Evolutionary conservation across 2,797 vertebrate genomes (phyloP).

Genomic region (Coregonus sp.): DNA sequence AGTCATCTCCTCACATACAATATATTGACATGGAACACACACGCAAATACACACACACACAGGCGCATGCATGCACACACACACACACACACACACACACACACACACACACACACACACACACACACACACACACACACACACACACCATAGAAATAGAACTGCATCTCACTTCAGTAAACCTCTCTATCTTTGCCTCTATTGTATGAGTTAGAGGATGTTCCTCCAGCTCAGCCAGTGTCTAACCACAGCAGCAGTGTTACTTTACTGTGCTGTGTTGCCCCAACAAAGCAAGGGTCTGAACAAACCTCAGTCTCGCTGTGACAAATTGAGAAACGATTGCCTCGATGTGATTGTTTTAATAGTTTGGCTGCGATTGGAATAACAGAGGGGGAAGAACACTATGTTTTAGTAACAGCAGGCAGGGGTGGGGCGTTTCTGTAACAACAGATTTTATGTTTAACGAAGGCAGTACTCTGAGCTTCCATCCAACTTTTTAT

Average conservation of each 20-base stretch:
- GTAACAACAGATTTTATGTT: slow-evolving; percentile 28
- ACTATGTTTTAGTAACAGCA: slow-evolving; percentile 33
- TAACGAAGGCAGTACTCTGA: slow-evolving; percentile 8
- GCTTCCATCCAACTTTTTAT: slow-evolving; percentile 2
- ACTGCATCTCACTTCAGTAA: too few relatives aligned
- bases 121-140: not conserved
- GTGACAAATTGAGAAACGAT: slow-evolving; percentile 37
- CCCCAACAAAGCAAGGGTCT: slow-evolving; percentile 16
- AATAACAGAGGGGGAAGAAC: slow-evolving; percentile 28
- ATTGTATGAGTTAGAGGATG: not conserved
- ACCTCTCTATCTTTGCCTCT: not conserved
- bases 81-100: not conserved
- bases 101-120: not conserved
- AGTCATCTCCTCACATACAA: not conserved
- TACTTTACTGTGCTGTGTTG: not conserved
- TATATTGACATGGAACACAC: not conserved
- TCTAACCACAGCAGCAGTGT: not conserved
- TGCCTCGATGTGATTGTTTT: slow-evolving; percentile 34
- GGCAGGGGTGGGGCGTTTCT: slow-evolving; percentile 15
- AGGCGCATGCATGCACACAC: not conserved
- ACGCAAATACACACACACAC: not conserved
- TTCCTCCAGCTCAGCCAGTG: not conserved
- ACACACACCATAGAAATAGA: not conserved
- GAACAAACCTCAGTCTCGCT: slow-evolving; percentile 21
- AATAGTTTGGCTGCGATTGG: slow-evolving; percentile 26